Evolutionary conservation across 2,888 invertebrate genomes (phyloP).

Genomic region (Hemicrepidius hirtus): DNA sequence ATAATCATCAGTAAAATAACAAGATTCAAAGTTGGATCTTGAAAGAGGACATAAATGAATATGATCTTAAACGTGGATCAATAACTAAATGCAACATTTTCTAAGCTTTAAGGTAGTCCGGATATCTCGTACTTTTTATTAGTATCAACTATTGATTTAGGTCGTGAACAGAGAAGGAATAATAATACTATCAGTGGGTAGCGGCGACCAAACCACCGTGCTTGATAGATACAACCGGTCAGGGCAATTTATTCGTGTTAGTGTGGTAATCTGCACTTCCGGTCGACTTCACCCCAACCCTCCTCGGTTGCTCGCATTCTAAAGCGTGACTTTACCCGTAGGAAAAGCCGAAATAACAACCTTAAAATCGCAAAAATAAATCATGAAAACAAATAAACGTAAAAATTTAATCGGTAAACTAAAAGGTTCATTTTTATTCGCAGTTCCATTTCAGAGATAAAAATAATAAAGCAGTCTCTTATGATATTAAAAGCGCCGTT

Average conservation of each 20-base stretch:
- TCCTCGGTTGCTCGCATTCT: conserved; percentile 33
- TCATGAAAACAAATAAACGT: conserved; percentile 58
- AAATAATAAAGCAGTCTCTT: conserved; percentile 70
- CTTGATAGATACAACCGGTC: conserved; percentile 64
- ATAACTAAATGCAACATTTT: background rate
- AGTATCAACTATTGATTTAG: conserved; percentile 33
- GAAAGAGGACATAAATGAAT: no score
- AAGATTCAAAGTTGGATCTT: no score
- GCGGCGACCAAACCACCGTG: conserved; percentile 52
- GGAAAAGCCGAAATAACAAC: conserved; percentile 45
- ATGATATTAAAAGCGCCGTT: conserved; percentile 69
- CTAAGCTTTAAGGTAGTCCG: background rate
- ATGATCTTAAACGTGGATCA: background rate
- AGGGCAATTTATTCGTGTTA: conserved; percentile 67
- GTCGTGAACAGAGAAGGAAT: conserved; percentile 35
- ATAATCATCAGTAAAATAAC: conserved; percentile 19
- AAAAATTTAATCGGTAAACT: conserved; percentile 63
- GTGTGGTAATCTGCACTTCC: conserved; percentile 69
- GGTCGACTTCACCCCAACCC: conserved; percentile 64
- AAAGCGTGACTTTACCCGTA: conserved; percentile 44
- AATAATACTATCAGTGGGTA: conserved; percentile 34
- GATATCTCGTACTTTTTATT: conserved; percentile 9
- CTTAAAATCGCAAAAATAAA: conserved; percentile 47
- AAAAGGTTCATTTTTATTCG: conserved; percentile 66
- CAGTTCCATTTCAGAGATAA: conserved; percentile 64